phyloP scores from a whole-genome alignment of 2,113 vertebrate genomes.

The Stegostoma tigrinum region DNA sequence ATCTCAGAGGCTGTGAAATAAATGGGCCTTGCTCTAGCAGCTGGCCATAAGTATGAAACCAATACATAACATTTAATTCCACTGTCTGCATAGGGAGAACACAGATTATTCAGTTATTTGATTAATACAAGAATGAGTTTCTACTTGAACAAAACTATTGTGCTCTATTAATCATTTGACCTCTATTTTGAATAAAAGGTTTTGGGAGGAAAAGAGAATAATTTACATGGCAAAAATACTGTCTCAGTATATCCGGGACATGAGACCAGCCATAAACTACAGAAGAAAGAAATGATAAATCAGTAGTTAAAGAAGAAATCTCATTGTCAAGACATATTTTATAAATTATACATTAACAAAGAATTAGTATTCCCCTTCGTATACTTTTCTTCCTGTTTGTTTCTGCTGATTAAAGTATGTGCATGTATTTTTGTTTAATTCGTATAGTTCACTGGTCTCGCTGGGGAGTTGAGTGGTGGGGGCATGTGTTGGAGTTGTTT shows the following conservation, averaged over 20 bases:
- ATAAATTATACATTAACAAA: background rate
- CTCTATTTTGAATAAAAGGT: slow-evolving; percentile 24
- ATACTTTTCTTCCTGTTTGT: background rate
- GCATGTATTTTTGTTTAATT: background rate
- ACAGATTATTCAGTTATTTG: slow-evolving; percentile 84
- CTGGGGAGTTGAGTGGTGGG: background rate
- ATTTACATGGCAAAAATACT: slow-evolving; percentile 26
- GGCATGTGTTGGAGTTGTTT: background rate
- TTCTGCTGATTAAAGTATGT: slow-evolving; percentile 20
- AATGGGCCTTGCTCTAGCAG: slow-evolving; percentile 56
- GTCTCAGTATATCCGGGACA: background rate
- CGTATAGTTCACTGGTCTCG: background rate
- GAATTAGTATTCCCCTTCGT: background rate
- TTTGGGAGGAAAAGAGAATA: background rate
- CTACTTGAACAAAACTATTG: slow-evolving; percentile 34
- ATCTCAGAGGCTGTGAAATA: slow-evolving; percentile 56
- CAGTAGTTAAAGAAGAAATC: background rate
- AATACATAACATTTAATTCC: slow-evolving; percentile 95
- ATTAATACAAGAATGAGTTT: slow-evolving; percentile 35
- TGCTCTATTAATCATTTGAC: slow-evolving; percentile 35
- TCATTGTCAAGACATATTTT: background rate
- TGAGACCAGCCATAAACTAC: background rate
- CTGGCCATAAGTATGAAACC: slow-evolving; percentile 61
- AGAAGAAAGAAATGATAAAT: background rate
- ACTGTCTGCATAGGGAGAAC: slow-evolving; percentile 76